Conservation (phyloP, 2,113 vertebrate species). For the Galbula dea region DNA sequence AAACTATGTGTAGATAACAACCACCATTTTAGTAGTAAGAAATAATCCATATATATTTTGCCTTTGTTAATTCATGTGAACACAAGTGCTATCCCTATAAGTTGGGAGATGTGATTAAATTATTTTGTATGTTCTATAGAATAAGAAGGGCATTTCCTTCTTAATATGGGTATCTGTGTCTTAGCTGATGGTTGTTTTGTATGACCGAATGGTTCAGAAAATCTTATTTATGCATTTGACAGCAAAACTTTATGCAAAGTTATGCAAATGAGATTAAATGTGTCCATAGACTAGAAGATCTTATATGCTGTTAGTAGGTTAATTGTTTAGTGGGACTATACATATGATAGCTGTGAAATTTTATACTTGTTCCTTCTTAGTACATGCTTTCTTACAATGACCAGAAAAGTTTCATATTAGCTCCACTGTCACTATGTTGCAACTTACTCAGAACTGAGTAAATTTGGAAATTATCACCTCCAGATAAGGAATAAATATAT, state of each 20-base stretch:
- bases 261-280: not conserved
- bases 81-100: not conserved
- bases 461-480: not conserved
- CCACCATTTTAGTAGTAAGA: not conserved
- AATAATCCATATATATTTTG: not conserved
- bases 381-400: not conserved
- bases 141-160: not conserved
- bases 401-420: not conserved
- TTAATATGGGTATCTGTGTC: not conserved
- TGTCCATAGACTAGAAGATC: not conserved
- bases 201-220: not conserved
- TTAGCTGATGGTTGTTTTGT: not conserved
- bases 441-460: not conserved
- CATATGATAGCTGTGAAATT: not conserved
- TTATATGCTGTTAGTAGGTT: not conserved
- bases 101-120: not conserved
- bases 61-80: not conserved
- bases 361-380: not conserved
- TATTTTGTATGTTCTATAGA: not conserved
- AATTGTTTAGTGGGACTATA: not conserved
- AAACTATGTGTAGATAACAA: not conserved
- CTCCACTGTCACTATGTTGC: not conserved
- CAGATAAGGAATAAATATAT: not conserved
- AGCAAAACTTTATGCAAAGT: not conserved
- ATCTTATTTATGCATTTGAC: not conserved